Percentiles rank a stretch among this genome's conserved stretches.
These are phyloP conservation scores for Austrofundulus limnaeus DNA, from an alignment of 2,113 vertebrate species.

Conservation along the genomic window DNA sequence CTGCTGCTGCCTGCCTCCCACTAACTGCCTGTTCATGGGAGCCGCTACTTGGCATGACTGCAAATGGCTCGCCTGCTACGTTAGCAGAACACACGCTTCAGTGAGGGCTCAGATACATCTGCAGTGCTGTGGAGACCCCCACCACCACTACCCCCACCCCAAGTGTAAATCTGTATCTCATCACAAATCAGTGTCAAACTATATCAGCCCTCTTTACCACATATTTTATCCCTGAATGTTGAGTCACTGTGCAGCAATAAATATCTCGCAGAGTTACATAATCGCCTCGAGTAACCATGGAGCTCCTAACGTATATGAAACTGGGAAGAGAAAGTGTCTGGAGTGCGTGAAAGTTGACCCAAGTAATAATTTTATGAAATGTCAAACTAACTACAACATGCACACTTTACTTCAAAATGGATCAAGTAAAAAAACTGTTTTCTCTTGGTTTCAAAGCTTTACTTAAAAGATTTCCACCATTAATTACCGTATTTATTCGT, in stretches of 20 bases:
- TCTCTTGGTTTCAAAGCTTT: no score
- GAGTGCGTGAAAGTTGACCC: background rate
- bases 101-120: slow-evolving; percentile 53
- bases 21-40: slow-evolving; percentile 68
- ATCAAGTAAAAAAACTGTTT: no score
- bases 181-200: slow-evolving; percentile 52
- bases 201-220: slow-evolving; percentile 48
- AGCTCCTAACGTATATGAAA: slow-evolving; percentile 55
- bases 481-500: no score
- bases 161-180: slow-evolving; percentile 23
- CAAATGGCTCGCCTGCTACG: slow-evolving; percentile 63
- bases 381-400: background rate
- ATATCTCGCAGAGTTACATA: slow-evolving; percentile 67
- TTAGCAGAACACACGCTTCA: slow-evolving; percentile 47
- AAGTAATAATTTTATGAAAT: background rate
- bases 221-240: slow-evolving; percentile 57
- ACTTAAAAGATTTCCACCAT: no score
- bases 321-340: background rate
- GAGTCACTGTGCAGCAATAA: slow-evolving; percentile 70
- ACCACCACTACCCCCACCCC: background rate
- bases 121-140: slow-evolving; percentile 21
- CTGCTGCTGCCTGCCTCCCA: slow-evolving; percentile 70
- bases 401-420: no score
- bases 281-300: slow-evolving; percentile 63
- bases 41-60: slow-evolving; percentile 67